Conservation (phyloP, 2,113 vertebrate genomes). For the Dipodomys spectabilis region DNA sequence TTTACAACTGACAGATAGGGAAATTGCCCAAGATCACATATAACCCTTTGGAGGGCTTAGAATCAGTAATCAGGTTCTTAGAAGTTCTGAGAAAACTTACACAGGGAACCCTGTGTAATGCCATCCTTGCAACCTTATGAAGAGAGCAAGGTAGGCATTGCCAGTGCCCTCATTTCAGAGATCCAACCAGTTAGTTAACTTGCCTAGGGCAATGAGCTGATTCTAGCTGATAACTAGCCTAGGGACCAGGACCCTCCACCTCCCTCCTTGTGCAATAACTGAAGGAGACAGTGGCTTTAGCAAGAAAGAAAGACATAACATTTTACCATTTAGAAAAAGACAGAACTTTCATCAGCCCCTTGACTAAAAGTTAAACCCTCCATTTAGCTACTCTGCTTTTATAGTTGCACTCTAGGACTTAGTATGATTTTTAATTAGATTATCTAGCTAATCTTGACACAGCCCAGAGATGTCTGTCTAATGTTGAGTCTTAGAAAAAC, state of each 20-base stretch:
- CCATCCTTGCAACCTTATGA: neutral
- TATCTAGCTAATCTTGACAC: constrained; percentile 37
- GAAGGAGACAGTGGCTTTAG: neutral
- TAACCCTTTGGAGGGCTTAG: neutral
- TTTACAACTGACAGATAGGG: neutral
- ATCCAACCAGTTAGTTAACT: neutral
- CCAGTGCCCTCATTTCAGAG: neutral
- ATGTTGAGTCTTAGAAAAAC: constrained; percentile 38
- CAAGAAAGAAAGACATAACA: neutral
- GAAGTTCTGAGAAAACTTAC: neutral
- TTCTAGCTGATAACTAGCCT: neutral
- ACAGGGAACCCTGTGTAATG: neutral
- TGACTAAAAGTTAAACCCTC: constrained; percentile 5
- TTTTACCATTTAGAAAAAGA: neutral
- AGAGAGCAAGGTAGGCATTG: neutral
- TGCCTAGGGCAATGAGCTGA: neutral
- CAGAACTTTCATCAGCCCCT: neutral
- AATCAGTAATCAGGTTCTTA: neutral
- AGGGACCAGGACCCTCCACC: neutral
- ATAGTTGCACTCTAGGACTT: neutral
- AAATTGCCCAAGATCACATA: constrained; percentile 3
- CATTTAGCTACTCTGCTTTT: neutral
- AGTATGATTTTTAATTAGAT: constrained; percentile 32
- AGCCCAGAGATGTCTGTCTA: constrained; percentile 46
- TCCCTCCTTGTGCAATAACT: neutral